Percentiles rank a stretch among this genome's conserved stretches.
phyloP scores from a whole-genome alignment of 2,113 vertebrate species.

The Sylvietta virens region DNA sequence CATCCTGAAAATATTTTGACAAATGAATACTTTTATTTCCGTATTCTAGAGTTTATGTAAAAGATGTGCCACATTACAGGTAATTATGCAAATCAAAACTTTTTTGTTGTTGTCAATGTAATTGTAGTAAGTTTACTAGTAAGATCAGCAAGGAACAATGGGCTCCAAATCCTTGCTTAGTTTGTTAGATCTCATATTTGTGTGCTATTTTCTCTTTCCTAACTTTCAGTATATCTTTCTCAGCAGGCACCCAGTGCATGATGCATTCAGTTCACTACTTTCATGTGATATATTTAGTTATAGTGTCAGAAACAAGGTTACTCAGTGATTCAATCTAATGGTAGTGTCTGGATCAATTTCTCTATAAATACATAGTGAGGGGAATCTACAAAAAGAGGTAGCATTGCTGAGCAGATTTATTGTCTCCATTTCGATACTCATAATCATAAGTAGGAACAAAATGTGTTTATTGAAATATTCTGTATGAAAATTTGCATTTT shows the following conservation, averaged over 20 bases:
- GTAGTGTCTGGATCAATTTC: neutral
- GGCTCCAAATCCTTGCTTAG: neutral
- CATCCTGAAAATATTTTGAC: neutral
- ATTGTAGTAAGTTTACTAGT: neutral
- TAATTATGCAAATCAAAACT: neutral
- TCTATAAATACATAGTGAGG: neutral
- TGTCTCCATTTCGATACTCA: neutral
- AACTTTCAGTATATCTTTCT: neutral
- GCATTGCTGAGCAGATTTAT: neutral
- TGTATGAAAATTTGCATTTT: neutral
- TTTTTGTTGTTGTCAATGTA: neutral
- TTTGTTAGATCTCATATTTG: neutral
- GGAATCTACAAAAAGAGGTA: neutral
- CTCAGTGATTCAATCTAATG: neutral
- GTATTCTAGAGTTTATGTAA: neutral
- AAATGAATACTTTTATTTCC: neutral
- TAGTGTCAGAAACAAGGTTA: neutral
- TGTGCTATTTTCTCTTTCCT: neutral
- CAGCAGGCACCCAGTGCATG: neutral
- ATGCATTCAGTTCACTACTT: neutral
- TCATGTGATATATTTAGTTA: neutral
- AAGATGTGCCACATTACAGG: neutral
- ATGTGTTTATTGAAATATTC: neutral
- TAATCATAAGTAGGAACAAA: neutral
- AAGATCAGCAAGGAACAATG: neutral